These are phyloP conservation scores for Philonicus albiceps DNA, from an alignment of 2,888 invertebrate species.

Conservation along the genomic window DNA sequence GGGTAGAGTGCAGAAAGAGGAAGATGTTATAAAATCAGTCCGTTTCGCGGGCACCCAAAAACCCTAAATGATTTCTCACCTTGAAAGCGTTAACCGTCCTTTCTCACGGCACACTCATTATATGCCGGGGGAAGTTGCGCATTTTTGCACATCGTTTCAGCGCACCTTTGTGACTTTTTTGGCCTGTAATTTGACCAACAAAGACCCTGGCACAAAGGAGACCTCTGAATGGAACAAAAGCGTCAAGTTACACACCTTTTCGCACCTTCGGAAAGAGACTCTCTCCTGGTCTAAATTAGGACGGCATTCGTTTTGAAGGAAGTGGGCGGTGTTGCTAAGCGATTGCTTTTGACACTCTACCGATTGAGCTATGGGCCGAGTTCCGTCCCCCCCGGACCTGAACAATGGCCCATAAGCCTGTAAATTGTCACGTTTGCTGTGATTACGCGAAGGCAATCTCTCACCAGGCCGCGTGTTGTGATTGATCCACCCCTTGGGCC, in stretches of 20 bases:
- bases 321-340: conserved; percentile 36
- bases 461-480: conserved; percentile 30
- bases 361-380: not conserved
- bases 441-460: conserved; percentile 35
- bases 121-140: not conserved
- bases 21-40: not conserved
- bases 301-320: conserved; percentile 6
- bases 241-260: conserved; percentile 15
- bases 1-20: not conserved
- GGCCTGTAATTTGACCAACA: conserved; percentile 26
- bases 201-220: not conserved
- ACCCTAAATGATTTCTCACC: not conserved
- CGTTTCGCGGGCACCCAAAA: not conserved
- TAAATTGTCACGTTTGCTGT: conserved; percentile 32
- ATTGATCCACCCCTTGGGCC: conserved; percentile 41
- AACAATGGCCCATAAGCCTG: not conserved
- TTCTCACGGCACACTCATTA: not conserved
- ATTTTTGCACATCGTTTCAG: conserved; percentile 28
- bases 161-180: conserved; percentile 11
- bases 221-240: not conserved
- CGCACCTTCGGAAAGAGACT: not conserved
- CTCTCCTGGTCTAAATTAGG: conserved; percentile 2
- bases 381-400: not conserved
- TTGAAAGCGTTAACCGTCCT: not conserved
- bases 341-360: conserved; percentile 39